Percentiles rank a stretch among this genome's conserved stretches.
Evolutionary conservation across 1,140 invertebrate species (phyloP).

Genomic region (Anthonomus grandis): DNA sequence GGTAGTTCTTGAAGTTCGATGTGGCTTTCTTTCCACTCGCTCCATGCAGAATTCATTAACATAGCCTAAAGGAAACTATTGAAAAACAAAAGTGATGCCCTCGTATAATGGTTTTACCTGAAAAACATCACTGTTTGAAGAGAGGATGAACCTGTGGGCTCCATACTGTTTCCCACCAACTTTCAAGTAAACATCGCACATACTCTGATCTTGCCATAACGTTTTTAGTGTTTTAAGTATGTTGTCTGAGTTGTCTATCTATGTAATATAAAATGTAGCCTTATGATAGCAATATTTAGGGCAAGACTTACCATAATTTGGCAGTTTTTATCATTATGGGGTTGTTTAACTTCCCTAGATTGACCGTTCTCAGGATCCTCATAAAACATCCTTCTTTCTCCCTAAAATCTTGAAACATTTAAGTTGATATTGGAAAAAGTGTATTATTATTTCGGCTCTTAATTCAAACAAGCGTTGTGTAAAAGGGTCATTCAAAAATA

Average conservation of each 20-base stretch:
- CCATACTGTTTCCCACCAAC: slow-evolving; percentile 66
- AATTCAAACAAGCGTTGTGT: no score
- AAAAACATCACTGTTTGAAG: slow-evolving; percentile 93
- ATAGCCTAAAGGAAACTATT: slow-evolving; percentile 65
- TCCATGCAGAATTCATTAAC: slow-evolving; percentile 92
- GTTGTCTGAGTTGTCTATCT: slow-evolving; percentile 43
- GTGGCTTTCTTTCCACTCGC: slow-evolving; percentile 79
- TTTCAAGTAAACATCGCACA: slow-evolving; percentile 44
- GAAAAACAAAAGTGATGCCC: background rate
- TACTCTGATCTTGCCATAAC: slow-evolving; percentile 40
- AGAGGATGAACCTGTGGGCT: slow-evolving; percentile 87
- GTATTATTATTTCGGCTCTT: no score
- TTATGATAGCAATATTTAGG: no score
- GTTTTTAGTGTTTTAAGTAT: slow-evolving; percentile 41
- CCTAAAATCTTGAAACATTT: no score
- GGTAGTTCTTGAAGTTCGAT: slow-evolving; percentile 83
- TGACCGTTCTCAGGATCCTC: no score
- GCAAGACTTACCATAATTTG: no score
- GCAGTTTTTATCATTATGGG: no score
- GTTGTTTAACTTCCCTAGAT: no score
- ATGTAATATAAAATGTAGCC: slow-evolving; percentile 13
- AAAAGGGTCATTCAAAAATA: no score
- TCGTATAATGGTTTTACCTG: slow-evolving; percentile 64
- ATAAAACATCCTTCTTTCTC: no score
- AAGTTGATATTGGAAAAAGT: no score